Evolutionary conservation across 2,888 invertebrate genomes (phyloP), one percentile per base, ranked within the genome.

Genomic region (Melolontha melolontha): DNA sequence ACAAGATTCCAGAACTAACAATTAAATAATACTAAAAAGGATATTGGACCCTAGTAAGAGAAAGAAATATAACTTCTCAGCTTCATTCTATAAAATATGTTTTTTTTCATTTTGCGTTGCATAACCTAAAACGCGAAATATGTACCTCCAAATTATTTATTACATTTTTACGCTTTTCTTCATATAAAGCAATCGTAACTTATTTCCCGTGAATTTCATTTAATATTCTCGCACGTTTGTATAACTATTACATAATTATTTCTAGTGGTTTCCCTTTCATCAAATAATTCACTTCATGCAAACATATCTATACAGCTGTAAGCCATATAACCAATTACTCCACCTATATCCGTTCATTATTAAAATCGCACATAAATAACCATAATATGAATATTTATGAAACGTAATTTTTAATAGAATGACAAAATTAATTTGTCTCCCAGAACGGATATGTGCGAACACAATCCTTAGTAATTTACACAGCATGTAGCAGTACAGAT

Each of bases 361-460:
- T 57, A 57, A 57, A 57, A 57, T 41, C 17, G 41, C 54, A 41
- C 40, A 17, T 54, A 54, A 54, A 42, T 57, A 57, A 44, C 44
- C 6, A 27, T 27, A 44, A 57, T n/a, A 57, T 57, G 42, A 57
- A 44, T 57, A 57, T 44, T 57, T 57, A 57, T 42, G 57, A 27
- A 57, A 8, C 27, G n/a, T 34, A 12, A 6, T 57, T 57, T 54
- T 57, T 57, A 57, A 57, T 40, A 11, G 55, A 41, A 55, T 42
- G 57, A 44, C 57, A 57, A 42, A 57, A 57, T 44, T 57, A 57
- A 57, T 57, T 57, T 57, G 42, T 57, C 44, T 41, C 42, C n/a
- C 27, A 4, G 57, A 57, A 57, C 57, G 57, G 57, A 42, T 57
- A 57, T 29, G 57, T 57, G 57, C 10, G 44, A 57, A 57, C 29